phyloP scores from a whole-genome alignment of 2,888 invertebrate species.

The Macrophya annulata region DNA sequence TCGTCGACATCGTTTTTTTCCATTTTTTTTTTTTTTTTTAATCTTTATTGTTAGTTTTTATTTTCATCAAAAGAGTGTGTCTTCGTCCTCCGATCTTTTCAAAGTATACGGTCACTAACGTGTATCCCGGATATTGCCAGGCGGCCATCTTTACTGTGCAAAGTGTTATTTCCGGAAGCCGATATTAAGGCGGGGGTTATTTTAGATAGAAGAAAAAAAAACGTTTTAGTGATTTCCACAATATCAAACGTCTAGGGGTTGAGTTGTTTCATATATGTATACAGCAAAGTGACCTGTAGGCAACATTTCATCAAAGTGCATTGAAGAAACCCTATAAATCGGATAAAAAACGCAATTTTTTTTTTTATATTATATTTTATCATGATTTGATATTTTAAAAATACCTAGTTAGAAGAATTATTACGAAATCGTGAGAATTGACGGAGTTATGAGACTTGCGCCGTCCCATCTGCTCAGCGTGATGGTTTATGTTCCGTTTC shows the following conservation, averaged over 20 bases:
- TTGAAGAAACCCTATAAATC: no score
- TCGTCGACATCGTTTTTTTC: no score
- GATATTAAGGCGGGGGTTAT: neutral
- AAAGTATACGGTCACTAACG: neutral
- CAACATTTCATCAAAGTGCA: no score
- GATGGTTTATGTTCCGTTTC: no score
- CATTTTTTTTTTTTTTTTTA: neutral
- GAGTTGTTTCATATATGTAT: no score
- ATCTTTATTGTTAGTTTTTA: neutral
- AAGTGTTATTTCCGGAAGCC: constrained; percentile 43
- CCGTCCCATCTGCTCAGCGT: no score
- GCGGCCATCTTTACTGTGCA: constrained; percentile 22
- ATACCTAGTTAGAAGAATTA: no score
- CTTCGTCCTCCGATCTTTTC: constrained; percentile 24
- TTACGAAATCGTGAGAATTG: no score
- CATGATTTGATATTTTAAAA: no score
- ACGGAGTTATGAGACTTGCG: no score
- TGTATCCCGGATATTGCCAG: constrained; percentile 28
- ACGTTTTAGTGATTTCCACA: neutral
- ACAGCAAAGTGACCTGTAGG: neutral
- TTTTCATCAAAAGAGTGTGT: constrained; percentile 11
- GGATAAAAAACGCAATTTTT: no score
- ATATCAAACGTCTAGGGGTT: neutral
- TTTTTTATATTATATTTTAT: no score
- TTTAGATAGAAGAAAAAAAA: neutral